Evolutionary conservation across 1,140 invertebrate species (phyloP), one percentile per base, ranked within the genome.

Genomic region (Acromyrmex echinatior): DNA sequence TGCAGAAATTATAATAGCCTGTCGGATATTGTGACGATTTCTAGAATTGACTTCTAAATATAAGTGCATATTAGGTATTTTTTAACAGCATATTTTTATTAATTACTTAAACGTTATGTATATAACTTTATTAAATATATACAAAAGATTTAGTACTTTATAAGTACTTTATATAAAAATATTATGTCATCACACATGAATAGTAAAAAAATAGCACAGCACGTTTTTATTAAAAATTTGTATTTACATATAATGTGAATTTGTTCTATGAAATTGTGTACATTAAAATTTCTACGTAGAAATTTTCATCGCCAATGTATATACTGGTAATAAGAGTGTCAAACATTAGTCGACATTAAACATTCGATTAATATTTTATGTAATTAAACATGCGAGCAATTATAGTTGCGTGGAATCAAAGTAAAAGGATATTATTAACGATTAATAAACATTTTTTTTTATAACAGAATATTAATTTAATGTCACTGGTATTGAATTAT

Each of bases 361-460:
- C 14, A 73, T 79, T 79, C 12, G n/a, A 53, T 70, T 60, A 49
- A 18, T 71, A 76, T 85, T 76, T 28, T 12, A 87, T 76, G 79
- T 10, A 7, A 84, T 84, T 76, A 63, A 73, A 31, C 14, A 74
- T 51, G 18, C 35, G 56, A 84, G 18, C 49, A 66, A 82, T 73
- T 71, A 53, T 73, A 73, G 6, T 49, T 53, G 16, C 6, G 28
- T 25, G 25, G 9, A 74, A 62, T 74, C 35, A 62, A 60, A 39
- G 16, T 73, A 74, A 73, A 82, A 45, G 39, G 39, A 62, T 79
- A 14, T 73, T 71, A 73, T 74, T 74, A 82, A 82, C 12, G n/a
- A 74, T 74, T 62, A 28, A 74, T 74, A 82, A 71, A 82, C 60
- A 18, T 7, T 82, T 73, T 71, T 81, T 81, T 82, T 82, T 82